Base-by-base conservation (phyloP, 2,113 vertebrate species). In the Esox niger region DNA sequence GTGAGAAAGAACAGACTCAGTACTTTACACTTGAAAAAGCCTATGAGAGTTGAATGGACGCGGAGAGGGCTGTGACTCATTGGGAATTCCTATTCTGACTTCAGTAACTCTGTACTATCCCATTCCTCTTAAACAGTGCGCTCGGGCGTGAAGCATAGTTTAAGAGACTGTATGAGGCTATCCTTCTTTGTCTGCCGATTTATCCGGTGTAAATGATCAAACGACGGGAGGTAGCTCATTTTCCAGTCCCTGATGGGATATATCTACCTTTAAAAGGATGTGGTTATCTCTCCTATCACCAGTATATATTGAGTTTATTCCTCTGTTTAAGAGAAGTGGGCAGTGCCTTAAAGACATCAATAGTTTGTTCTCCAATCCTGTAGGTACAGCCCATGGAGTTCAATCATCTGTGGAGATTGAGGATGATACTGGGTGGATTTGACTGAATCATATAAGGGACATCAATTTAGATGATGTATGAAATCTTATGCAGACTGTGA, bases 1-100 rank as follows among this genome's bases (percentile, higher is more conserved):
- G 31, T 29, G 60, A 35, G 35, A 47, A 71, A 73, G 59, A 75
- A 75, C 76, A 66, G 17, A 10, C 15, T 69, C 55, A 77, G 74
- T 66, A 63, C 65, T 66, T 78, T 74, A 7, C 13, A 46, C 66
- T 68, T 46, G 58, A 68, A 74, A 67, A 43, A 57, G 57, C 64
- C 30, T 52, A 8, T 15, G 55, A 60, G 27, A 31, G 4, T 23
- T 52, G 55, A 69, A 61, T 56, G 55, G 38, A 26, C 21, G 57
- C 35, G 15, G 35, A 8, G 11, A 38, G 57, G 62, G 27, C 71
- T 30, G 23, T 26, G 29, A 46, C 47, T 64, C 54, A 35, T 68
- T 46, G 70, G 70, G 70, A 72, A 76, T 80, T 72, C 69, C 72
- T 64, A 26, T 32, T 33, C 31, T 15, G 27, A 15, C 17, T 52